These are phyloP conservation scores for Coregonus ussuriensis DNA, from an alignment of 2,797 vertebrate genomes.

Conservation along the genomic window DNA sequence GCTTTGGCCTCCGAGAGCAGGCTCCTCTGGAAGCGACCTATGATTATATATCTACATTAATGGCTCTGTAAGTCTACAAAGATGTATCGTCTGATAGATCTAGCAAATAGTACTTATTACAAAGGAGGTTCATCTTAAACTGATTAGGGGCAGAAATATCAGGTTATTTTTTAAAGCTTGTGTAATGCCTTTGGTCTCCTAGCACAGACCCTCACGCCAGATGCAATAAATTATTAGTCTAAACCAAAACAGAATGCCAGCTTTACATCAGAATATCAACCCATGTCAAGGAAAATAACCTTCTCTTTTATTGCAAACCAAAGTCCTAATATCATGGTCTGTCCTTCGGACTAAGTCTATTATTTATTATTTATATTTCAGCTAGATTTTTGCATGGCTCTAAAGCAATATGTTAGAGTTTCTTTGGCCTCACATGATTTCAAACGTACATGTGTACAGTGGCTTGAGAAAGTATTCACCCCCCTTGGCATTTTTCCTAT, in stretches of 20 bases:
- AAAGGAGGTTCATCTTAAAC: slow-evolving; percentile 85
- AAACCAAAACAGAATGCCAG: slow-evolving; percentile 80
- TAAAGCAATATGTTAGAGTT: background rate
- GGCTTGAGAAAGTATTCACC: too few relatives aligned
- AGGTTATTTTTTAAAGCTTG: slow-evolving; percentile 72
- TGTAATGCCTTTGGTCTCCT: slow-evolving; percentile 75
- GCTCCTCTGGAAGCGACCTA: slow-evolving; percentile 72
- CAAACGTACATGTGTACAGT: background rate
- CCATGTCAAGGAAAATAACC: slow-evolving; percentile 61
- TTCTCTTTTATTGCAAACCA: background rate
- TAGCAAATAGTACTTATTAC: slow-evolving; percentile 73
- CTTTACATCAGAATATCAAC: slow-evolving; percentile 71
- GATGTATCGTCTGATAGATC: slow-evolving; percentile 73
- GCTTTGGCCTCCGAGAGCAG: slow-evolving; percentile 67
- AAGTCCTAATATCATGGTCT: background rate
- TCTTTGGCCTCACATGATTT: background rate
- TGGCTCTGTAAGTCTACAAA: slow-evolving; percentile 70
- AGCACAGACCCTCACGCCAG: slow-evolving; percentile 70
- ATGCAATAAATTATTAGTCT: slow-evolving; percentile 81
- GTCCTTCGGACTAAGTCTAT: background rate
- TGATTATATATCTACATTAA: slow-evolving; percentile 80
- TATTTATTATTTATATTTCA: background rate
- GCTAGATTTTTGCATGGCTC: background rate
- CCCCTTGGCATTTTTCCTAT: too few relatives aligned
- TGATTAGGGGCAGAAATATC: slow-evolving; percentile 82